phyloP scores from a whole-genome alignment of 1,140 invertebrate species.

The Drosophila leontia region DNA sequence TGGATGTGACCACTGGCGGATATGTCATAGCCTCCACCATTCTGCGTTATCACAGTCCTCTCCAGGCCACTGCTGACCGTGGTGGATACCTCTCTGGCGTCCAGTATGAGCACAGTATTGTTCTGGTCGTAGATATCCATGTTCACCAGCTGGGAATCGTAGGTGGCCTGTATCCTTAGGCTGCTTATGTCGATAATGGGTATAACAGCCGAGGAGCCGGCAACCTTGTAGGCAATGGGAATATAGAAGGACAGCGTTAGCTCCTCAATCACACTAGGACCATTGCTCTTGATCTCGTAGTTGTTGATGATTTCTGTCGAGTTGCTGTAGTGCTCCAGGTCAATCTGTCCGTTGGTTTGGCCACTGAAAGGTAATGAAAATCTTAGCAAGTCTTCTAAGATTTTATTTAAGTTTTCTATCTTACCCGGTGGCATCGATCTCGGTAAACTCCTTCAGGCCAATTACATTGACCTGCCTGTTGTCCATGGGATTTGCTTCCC shows the following conservation, averaged over 20 bases:
- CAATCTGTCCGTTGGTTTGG: slow-evolving; percentile 63
- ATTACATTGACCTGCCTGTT: slow-evolving; percentile 77
- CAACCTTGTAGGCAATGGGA: slow-evolving; percentile 74
- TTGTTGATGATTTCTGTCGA: slow-evolving; percentile 68
- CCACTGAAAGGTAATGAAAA: slow-evolving; percentile 34
- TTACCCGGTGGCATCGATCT: slow-evolving; percentile 85
- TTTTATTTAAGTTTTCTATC: neutral
- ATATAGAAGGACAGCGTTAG: slow-evolving; percentile 74
- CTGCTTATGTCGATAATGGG: slow-evolving; percentile 73
- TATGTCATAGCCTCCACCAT: slow-evolving; percentile 55
- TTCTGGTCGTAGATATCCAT: slow-evolving; percentile 73
- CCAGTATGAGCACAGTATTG: slow-evolving; percentile 66
- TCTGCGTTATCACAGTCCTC: slow-evolving; percentile 48
- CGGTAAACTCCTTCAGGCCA: slow-evolving; percentile 81
- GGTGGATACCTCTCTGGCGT: slow-evolving; percentile 57
- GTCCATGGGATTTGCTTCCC: slow-evolving; percentile 73
- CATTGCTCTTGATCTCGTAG: slow-evolving; percentile 81
- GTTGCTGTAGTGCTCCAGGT: slow-evolving; percentile 73
- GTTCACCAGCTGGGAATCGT: slow-evolving; percentile 65
- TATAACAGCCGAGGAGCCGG: slow-evolving; percentile 54
- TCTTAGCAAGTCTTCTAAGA: too few species aligned
- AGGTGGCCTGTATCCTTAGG: slow-evolving; percentile 72
- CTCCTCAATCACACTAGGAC: slow-evolving; percentile 73
- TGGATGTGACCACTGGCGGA: slow-evolving; percentile 62
- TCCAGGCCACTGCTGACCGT: slow-evolving; percentile 16